Evolutionary conservation across 2,888 invertebrate genomes (phyloP).

Genomic region (Cenopis cana): DNA sequence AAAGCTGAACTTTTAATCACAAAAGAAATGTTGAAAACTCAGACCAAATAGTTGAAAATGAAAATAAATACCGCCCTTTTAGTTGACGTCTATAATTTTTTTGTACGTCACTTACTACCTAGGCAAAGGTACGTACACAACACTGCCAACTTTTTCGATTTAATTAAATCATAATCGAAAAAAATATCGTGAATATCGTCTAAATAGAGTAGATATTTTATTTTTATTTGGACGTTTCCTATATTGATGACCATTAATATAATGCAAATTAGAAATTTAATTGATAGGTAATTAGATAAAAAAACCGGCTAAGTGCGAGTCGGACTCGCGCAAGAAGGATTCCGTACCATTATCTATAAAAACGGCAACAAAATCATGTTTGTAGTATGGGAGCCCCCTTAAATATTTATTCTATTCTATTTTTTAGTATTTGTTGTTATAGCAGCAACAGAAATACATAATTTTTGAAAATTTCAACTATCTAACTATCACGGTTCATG

Average conservation of each 20-base stretch:
- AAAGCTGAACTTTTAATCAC: conserved; percentile 35
- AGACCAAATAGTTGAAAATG: no score
- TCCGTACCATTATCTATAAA: no score
- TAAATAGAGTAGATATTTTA: not conserved
- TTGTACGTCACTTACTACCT: conserved; percentile 1
- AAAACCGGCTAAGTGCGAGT: no score
- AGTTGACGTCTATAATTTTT: conserved; percentile 39
- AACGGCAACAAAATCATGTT: no score
- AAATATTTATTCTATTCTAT: no score
- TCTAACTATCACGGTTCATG: no score
- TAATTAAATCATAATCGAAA: conserved; percentile 30
- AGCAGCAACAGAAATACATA: no score
- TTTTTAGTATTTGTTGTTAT: no score
- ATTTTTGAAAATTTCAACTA: no score
- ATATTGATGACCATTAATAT: no score
- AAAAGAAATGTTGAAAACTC: conserved; percentile 45
- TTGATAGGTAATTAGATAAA: not conserved
- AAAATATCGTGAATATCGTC: not conserved
- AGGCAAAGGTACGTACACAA: not conserved
- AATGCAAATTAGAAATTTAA: not conserved
- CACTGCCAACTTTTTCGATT: conserved; percentile 19
- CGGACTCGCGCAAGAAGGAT: no score
- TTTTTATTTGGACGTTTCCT: not conserved
- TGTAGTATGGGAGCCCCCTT: no score
- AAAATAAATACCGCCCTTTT: conserved; percentile 48